Percentiles rank a stretch among this genome's conserved stretches.
phyloP scores from a whole-genome alignment of 2,888 invertebrate species.

The Diaperis boleti region DNA sequence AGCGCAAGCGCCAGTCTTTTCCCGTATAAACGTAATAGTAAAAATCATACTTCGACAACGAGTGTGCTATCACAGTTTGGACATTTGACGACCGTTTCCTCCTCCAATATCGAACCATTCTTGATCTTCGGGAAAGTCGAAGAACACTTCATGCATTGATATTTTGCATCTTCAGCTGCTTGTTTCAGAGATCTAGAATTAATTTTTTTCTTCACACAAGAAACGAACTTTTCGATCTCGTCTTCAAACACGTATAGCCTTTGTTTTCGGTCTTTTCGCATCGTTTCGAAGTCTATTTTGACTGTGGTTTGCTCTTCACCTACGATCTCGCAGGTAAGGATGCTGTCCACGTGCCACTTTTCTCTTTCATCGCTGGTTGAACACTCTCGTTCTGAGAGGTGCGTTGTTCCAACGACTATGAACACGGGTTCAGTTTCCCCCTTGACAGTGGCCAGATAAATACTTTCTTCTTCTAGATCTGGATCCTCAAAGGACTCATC shows the following conservation, averaged over 20 bases:
- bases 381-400: constrained; percentile 62
- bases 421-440: constrained; percentile 61
- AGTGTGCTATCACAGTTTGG: constrained; percentile 72
- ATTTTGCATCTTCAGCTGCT: constrained; percentile 62
- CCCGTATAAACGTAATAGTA: not conserved
- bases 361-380: constrained; percentile 58
- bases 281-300: constrained; percentile 73
- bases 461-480: constrained; percentile 60
- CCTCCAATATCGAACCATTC: constrained; percentile 48
- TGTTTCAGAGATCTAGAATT: constrained; percentile 61
- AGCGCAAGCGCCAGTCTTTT: too few species aligned
- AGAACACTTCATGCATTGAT: constrained; percentile 74
- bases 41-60: constrained; percentile 65
- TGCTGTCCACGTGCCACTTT: constrained; percentile 68
- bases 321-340: constrained; percentile 67
- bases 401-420: constrained; percentile 60
- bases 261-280: constrained; percentile 70
- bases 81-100: constrained; percentile 62
- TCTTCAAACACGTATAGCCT: constrained; percentile 71
- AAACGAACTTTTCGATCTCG: constrained; percentile 66
- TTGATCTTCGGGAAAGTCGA: constrained; percentile 71
- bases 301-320: constrained; percentile 62
- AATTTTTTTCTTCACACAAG: constrained; percentile 55
- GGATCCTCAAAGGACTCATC: constrained; percentile 54
- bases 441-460: constrained; percentile 61